Evolutionary conservation across 2,113 vertebrate genomes (phyloP).

Genomic region (Megaleporinus macrocephalus): DNA sequence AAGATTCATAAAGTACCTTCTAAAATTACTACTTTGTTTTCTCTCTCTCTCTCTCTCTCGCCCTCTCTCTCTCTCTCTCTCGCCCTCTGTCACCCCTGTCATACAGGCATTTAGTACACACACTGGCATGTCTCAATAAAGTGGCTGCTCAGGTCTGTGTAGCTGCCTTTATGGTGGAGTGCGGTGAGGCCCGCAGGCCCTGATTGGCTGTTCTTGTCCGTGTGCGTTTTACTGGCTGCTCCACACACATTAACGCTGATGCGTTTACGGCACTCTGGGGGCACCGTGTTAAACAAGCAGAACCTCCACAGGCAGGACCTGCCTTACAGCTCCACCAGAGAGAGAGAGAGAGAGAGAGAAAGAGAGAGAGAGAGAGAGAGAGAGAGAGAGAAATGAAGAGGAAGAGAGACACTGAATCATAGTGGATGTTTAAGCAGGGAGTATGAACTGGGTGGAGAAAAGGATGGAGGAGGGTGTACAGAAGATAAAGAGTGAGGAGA

Average conservation of each 20-base stretch:
- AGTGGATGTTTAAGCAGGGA: neutral
- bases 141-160: conserved; percentile 1
- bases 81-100: neutral
- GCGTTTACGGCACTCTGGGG: conserved; percentile 50
- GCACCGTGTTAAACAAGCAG: conserved; percentile 41
- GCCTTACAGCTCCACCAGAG: conserved; percentile 4
- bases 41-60: neutral
- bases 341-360: neutral
- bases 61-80: neutral
- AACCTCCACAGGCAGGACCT: conserved; percentile 20
- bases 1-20: too few relatives aligned
- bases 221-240: conserved; percentile 37
- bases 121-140: conserved; percentile 15
- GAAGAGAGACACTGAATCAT: neutral
- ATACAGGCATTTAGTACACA: conserved; percentile 3
- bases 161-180: neutral
- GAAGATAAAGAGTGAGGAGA: neutral
- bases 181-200: neutral
- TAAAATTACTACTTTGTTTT: too few relatives aligned
- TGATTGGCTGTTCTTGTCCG: conserved; percentile 26
- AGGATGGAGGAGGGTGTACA: neutral
- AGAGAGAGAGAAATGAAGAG: too few relatives aligned
- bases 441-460: neutral
- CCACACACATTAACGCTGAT: conserved; percentile 43
- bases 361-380: neutral